Conservation (phyloP, 1,140 invertebrate species). For the Phthorimaea operculella region DNA sequence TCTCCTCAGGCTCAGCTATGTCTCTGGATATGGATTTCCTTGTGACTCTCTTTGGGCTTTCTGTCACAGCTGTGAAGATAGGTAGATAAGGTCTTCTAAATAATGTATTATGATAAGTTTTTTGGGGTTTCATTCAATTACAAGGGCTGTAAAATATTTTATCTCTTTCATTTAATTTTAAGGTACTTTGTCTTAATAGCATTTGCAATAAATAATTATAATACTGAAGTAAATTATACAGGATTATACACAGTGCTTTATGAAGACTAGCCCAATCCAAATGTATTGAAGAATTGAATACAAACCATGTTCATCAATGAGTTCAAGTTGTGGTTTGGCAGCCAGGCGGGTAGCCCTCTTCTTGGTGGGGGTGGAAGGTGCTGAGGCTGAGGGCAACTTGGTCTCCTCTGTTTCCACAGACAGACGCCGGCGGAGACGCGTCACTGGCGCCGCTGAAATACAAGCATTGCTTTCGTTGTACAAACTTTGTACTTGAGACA, state of each 20-base stretch:
- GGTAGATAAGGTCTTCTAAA: too few species aligned
- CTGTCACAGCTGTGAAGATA: constrained; percentile 4
- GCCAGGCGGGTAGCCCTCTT: constrained; percentile 39
- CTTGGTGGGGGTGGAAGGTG: constrained; percentile 50
- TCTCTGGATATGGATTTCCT: constrained; percentile 33
- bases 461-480: background rate
- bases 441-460: constrained; percentile 28
- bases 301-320: constrained; percentile 55
- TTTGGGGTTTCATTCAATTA: too few species aligned
- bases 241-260: too few species aligned
- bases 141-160: too few species aligned
- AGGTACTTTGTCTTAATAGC: too few species aligned
- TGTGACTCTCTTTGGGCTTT: constrained; percentile 23
- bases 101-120: too few species aligned
- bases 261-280: too few species aligned
- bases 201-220: too few species aligned
- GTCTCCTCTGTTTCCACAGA: constrained; percentile 49
- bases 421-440: constrained; percentile 39
- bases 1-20: constrained; percentile 36
- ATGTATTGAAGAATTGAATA: too few species aligned
- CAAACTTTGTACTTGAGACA: too few species aligned
- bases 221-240: too few species aligned
- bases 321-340: constrained; percentile 46
- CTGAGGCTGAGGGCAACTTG: constrained; percentile 33
- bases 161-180: too few species aligned